A percentile compares a stretch with the other conserved stretches of the same genome.
Evolutionary conservation across 92 coral and sea anemone genomes (phyloP).

Genomic region (Ricordea florida): DNA sequence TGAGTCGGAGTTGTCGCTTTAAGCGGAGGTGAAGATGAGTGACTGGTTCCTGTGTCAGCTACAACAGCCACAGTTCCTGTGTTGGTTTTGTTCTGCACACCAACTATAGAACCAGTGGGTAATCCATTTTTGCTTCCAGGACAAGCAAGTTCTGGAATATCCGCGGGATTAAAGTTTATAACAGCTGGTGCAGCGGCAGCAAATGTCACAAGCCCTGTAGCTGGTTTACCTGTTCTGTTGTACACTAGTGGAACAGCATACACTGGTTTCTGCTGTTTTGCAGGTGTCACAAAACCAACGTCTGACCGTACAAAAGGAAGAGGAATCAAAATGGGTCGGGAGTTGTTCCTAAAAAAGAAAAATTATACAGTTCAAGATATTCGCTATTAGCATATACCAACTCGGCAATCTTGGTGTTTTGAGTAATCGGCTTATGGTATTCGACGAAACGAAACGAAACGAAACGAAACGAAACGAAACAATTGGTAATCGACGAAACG

Average conservation of each 20-base stretch:
- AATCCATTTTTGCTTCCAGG: conserved; percentile 58
- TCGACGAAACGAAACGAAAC: no score
- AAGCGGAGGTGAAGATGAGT: neutral
- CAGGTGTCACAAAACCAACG: conserved; percentile 33
- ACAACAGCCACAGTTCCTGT: conserved; percentile 57
- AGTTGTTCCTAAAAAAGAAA: conserved; percentile 40
- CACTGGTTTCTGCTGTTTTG: conserved; percentile 41
- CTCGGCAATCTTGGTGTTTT: no score
- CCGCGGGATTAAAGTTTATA: conserved; percentile 70
- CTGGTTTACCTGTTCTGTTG: conserved; percentile 23
- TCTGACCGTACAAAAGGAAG: conserved; percentile 70
- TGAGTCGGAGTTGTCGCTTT: conserved; percentile 6
- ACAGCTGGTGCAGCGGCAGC: conserved; percentile 67
- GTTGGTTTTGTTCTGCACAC: conserved; percentile 46
- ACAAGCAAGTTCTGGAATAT: conserved; percentile 53
- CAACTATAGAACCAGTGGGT: conserved; percentile 47
- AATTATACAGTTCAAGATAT: no score
- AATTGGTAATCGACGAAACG: no score
- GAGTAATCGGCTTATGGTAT: no score
- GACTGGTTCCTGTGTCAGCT: neutral
- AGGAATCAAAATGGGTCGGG: conserved; percentile 73
- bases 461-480: no score
- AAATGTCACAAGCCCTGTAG: neutral
- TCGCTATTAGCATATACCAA: no score
- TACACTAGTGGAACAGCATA: conserved; percentile 60